A percentile compares a stretch with the other conserved stretches of the same genome.
These are phyloP conservation scores for Zhuqinia jingwanae DNA, from an alignment of 2,888 invertebrate species.

Conservation along the genomic window DNA sequence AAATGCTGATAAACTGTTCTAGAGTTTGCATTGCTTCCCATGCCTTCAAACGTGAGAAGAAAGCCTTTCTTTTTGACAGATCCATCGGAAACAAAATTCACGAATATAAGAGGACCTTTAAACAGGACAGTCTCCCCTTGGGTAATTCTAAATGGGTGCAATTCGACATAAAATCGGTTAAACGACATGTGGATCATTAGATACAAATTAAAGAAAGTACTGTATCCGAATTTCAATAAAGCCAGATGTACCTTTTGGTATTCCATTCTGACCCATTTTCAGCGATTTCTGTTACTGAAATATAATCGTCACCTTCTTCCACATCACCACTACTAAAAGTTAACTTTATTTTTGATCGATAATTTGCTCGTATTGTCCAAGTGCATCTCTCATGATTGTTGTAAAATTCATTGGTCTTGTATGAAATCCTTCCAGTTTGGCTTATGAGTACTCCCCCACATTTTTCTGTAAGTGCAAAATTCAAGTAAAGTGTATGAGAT, in stretches of 20 bases:
- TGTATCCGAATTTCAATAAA: too few relatives aligned
- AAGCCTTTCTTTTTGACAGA: constrained; percentile 41
- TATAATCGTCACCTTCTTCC: constrained; percentile 50
- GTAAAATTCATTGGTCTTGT: constrained; percentile 52
- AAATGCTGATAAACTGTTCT: constrained; percentile 59
- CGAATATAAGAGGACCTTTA: constrained; percentile 68
- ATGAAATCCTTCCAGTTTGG: constrained; percentile 64
- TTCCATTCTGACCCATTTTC: constrained; percentile 3
- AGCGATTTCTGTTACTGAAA: constrained; percentile 58
- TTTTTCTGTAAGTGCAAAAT: not conserved
- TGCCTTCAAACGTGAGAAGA: constrained; percentile 68
- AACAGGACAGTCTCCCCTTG: constrained; percentile 42
- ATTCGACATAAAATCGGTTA: too few relatives aligned
- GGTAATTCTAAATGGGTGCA: constrained; percentile 22
- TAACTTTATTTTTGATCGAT: constrained; percentile 57
- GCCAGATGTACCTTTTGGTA: constrained; percentile 59
- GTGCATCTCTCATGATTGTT: constrained; percentile 61
- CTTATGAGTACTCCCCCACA: constrained; percentile 72
- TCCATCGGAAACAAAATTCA: constrained; percentile 65
- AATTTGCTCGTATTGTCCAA: constrained; percentile 70
- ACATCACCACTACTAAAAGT: not conserved
- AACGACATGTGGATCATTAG: too few relatives aligned
- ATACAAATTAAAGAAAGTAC: too few relatives aligned
- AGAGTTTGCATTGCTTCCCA: constrained; percentile 58
- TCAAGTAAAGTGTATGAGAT: too few relatives aligned